phyloP scores from a whole-genome alignment of 2,888 invertebrate species.

The Dromius quadrimaculatus region DNA sequence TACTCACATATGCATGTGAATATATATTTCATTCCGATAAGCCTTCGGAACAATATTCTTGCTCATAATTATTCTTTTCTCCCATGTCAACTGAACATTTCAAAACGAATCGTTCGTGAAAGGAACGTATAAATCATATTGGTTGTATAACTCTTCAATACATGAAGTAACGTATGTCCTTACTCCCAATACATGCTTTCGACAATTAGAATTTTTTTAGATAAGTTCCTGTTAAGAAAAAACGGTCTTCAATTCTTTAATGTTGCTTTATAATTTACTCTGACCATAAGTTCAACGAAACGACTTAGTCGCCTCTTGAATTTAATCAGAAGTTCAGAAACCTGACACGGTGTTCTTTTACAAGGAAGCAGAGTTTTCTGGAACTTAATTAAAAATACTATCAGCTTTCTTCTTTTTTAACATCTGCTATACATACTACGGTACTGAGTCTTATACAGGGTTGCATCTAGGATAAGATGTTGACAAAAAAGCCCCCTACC shows the following conservation, averaged over 20 bases:
- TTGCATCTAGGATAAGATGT: no score
- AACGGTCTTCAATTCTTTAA: no score
- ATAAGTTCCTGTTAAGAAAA: no score
- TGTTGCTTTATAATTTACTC: constrained; percentile 30
- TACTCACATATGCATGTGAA: no score
- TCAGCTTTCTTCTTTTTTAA: constrained; percentile 50
- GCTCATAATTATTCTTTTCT: constrained; percentile 15
- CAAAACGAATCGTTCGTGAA: not conserved
- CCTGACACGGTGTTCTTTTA: constrained; percentile 50
- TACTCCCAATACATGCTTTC: no score
- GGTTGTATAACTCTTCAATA: constrained; percentile 5
- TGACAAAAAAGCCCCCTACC: no score
- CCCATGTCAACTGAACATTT: constrained; percentile 37
- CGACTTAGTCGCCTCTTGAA: constrained; percentile 39
- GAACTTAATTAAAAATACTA: constrained; percentile 53
- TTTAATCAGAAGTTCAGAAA: constrained; percentile 48
- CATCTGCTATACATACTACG: constrained; percentile 49
- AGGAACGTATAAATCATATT: constrained; percentile 6
- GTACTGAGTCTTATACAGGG: constrained; percentile 45
- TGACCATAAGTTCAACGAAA: constrained; percentile 43
- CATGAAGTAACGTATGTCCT: not conserved
- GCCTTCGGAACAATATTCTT: no score
- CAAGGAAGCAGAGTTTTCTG: constrained; percentile 44
- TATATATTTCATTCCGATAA: no score
- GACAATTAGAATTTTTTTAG: no score